Conservation (phyloP, 2,888 invertebrate species). For the Hypsopygia costalis region DNA sequence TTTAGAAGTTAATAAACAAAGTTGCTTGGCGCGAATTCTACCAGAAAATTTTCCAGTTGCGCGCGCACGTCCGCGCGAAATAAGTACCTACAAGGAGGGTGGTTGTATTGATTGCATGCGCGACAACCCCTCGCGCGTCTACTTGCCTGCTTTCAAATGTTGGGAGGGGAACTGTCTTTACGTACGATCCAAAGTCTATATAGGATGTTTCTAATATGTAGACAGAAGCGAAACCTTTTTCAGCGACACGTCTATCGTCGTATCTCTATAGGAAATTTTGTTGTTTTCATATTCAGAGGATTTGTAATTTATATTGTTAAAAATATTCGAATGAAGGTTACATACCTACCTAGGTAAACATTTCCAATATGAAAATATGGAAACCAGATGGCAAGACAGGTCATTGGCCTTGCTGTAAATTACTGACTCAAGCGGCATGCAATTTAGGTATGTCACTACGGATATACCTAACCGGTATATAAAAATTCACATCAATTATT, state of each 20-base stretch:
- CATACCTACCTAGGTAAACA: too few species aligned
- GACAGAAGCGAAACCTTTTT: too few species aligned
- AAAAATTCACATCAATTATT: too few species aligned
- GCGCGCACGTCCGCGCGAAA: slow-evolving; percentile 44
- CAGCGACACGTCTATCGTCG: too few species aligned
- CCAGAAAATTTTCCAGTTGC: slow-evolving; percentile 39
- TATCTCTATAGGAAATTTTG: too few species aligned
- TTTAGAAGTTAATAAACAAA: slow-evolving; percentile 13
- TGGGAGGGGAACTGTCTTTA: slow-evolving; percentile 23
- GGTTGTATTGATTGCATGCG: slow-evolving; percentile 61
- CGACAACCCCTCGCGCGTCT: slow-evolving; percentile 43
- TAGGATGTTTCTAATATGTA: too few species aligned
- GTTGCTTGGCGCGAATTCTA: slow-evolving; percentile 52
- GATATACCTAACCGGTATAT: too few species aligned
- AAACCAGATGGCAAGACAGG: slow-evolving; percentile 31
- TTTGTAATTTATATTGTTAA: too few species aligned
- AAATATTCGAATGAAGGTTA: too few species aligned
- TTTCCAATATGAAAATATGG: slow-evolving; percentile 6
- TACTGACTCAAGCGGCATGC: slow-evolving; percentile 12
- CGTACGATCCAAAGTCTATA: too few species aligned
- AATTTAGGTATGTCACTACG: too few species aligned
- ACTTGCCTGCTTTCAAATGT: slow-evolving; percentile 40
- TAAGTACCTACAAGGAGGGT: slow-evolving; percentile 39
- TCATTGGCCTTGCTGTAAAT: slow-evolving; percentile 35
- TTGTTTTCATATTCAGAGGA: too few species aligned